Base-by-base conservation (phyloP, 2,888 invertebrate genomes). In the Nomada fucata region DNA sequence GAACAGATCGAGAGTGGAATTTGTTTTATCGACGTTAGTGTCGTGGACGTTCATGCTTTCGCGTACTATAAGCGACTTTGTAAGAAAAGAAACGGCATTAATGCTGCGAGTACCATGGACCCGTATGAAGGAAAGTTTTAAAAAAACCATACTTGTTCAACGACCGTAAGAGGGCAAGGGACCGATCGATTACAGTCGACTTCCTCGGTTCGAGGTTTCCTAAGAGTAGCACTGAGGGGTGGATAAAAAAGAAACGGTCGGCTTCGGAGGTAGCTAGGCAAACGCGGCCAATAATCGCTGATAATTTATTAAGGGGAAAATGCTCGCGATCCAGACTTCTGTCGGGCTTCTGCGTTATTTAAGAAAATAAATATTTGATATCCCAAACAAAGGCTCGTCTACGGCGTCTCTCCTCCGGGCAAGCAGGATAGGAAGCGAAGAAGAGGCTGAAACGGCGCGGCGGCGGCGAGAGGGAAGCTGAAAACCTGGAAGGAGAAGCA, bases 311-410 rank as follows among this genome's bases (percentile, higher is more conserved):
- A 89, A 90, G 84, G 90, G 86, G 75, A 83, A 85, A 87, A 88
- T 75, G 78, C 76, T 82, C 76, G 81, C 88, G 79, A 82, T 86
- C 77, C 80, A 73, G 75, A 76, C 82, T 59, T 77, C 77, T 74
- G 70, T 63, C 63, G 60, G 77, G 82, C 70, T 79, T 80, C 76
- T 84, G 86, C 88, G 85, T 90, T 89, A 90, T 89, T 89, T 89
- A 89, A 89, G 86, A 88, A 88, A 88, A 89, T 88, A 91, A 90
- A 91, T 91, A 90, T 92, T 91, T 91, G 90, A 91, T 88, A 89
- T 89, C 87, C 86, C 86, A 88, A 89, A 90, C 87, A 88, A 89
- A 91, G 91, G 87, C 89, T 78, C 82, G 80, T 65, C 76, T 67
- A 65, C 75, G 59, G 78, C 78, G 78, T 69, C 76, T 44, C 64